Evolutionary conservation across 2,888 invertebrate genomes (phyloP).

Genomic region (Tubulanus polymorphus): DNA sequence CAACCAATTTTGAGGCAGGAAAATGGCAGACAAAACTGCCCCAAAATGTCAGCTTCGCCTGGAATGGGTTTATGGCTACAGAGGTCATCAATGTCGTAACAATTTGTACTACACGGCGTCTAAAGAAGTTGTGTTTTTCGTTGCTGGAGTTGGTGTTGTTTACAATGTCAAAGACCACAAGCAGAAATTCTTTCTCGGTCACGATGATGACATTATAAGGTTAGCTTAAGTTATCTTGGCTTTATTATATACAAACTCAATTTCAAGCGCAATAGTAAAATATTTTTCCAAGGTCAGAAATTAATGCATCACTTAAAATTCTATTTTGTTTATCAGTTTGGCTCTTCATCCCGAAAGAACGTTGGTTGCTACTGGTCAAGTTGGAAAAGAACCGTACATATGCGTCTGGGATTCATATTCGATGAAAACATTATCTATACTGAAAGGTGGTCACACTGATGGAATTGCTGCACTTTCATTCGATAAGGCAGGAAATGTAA

Average conservation of each 20-base stretch:
- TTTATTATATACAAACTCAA: background rate
- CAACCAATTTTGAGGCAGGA: no score
- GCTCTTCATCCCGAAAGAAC: constrained; percentile 50
- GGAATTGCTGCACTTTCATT: constrained; percentile 52
- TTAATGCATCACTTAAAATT: background rate
- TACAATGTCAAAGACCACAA: constrained; percentile 46
- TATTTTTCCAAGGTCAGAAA: no score
- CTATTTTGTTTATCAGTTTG: constrained; percentile 35
- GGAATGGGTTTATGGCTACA: constrained; percentile 56
- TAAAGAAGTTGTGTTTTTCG: constrained; percentile 54
- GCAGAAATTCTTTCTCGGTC: constrained; percentile 54
- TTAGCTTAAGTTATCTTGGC: constrained; percentile 19
- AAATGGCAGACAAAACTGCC: constrained; percentile 42
- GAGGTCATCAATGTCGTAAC: constrained; percentile 54
- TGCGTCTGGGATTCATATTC: constrained; percentile 53
- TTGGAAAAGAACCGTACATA: constrained; percentile 52
- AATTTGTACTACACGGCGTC: constrained; percentile 51
- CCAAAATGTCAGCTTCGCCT: constrained; percentile 48
- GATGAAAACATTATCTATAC: constrained; percentile 47
- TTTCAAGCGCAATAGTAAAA: background rate
- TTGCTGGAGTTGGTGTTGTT: constrained; percentile 55
- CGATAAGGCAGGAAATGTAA: constrained; percentile 47
- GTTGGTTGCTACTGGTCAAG: constrained; percentile 54
- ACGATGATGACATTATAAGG: constrained; percentile 55
- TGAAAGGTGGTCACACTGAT: constrained; percentile 52